Base-by-base conservation (phyloP, 2,113 vertebrate genomes). In the Solea solea region DNA sequence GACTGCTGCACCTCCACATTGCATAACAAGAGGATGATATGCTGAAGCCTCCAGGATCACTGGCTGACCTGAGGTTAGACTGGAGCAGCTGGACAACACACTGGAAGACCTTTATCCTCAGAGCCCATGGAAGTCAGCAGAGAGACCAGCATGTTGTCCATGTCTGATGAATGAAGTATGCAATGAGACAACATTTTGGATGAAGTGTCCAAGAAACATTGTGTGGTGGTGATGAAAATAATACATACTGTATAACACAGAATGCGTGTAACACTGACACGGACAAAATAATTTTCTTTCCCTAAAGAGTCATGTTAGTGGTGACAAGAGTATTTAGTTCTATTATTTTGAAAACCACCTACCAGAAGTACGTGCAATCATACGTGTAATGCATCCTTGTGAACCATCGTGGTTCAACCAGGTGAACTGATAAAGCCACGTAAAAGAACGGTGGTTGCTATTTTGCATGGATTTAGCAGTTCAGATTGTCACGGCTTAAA, bases 61-160 rank as follows among this genome's bases (percentile, higher is more conserved):
- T n/a, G n/a, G n/a, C n/a, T n/a, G n/a, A n/a, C n/a, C 54, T 81
- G 80, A 81, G 45, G 49, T 40, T 40, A 51, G 74, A 16, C 80
- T 64, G 41, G 60, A 81, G 69, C 87, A 89, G 84, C 86, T 86
- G 86, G 61, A 86, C 63, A 78, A 74, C 56, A 58, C 49, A 27
- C 9, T 73, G 28, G 49, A 74, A 59, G 76, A 66, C 59, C 15
- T 74, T 78, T 71, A 64, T 58, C 61, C 63, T 48, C 39, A 65
- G 27, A 82, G 48, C 11, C 70, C 7, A 62, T 68, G 64, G 6
- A 44, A 21, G 58, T 48, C 74, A 74, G 45, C 52, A 58, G 67
- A 49, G 64, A 3, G n/a, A 74, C 14, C 80, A 81, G 71, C 74
- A 68, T 80, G 78, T 21, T 65, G 69, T 55, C 21, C 41, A n/a